Evolutionary conservation across 2,888 invertebrate genomes (phyloP), one percentile per base, ranked within the genome.

Genomic region (Thyatira batis): DNA sequence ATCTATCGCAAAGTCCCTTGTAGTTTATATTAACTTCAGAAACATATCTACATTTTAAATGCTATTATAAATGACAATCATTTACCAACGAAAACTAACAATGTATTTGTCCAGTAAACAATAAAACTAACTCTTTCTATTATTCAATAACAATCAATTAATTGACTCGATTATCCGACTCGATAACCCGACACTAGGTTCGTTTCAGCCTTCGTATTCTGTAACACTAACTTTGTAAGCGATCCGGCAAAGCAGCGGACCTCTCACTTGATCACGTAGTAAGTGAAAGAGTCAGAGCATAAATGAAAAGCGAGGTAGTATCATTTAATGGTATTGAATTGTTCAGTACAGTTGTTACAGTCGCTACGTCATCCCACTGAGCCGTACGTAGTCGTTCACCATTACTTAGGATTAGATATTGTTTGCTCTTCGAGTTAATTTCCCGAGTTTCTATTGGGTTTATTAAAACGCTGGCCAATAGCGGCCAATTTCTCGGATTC

Each of bases 401-500:
- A 55, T 65, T 68, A 68, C 65, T 68, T 57, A 62, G 62, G 63
- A 65, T 70, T 67, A 65, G 55, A 52, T 65, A 62, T 67, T 68
- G 65, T 73, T 75, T 72, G 67, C 62, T 58, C 69, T 69, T 2
- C 67, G 60, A 75, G 66, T 71, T 71, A 72, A 75, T 75, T 72
- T 70, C 27, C 27, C 48, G 13, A 48, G 17, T 17, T 48, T 27
- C 54, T 71, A 67, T 67, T 65, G 59, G 71, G 71, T 73, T 63
- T 55, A 63, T 67, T 58, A 45, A 54, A 45, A 50, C 54, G 49
- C 55, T 53, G 43, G 53, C 51, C 52, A n/a, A n/a, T 21, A 11
- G 33, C 13, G 54, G 27, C 5, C 43, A 9, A 45, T 57, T 53
- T 23, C 17, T 23, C 13, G 20, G 17, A 43, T 8, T 20, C 11